Evolutionary conservation across 2,113 vertebrate species (phyloP), one percentile per base, ranked within the genome.

Genomic region (Eulemur rufifrons): DNA sequence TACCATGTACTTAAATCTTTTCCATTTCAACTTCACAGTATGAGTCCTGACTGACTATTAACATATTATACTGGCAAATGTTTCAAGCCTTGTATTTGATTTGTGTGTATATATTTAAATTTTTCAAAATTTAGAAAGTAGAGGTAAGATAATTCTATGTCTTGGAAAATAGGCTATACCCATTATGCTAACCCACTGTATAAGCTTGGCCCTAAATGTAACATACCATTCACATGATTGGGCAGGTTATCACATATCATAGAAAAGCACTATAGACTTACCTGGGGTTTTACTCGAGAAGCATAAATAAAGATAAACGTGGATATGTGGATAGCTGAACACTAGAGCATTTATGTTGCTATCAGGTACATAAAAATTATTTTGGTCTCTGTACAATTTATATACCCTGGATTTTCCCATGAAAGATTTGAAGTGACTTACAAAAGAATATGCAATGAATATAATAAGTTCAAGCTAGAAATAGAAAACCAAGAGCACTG

Each of bases 391-490:
- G 11, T 45, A 37, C 0, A 66, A 56, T 81, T 52, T 61, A 34
- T 92, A 37, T 8, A 21, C 20, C 29, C 14, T 95, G 9, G 27
- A 82, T 94, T 91, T 96, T 81, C 39, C 64, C 63, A 69, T 11
- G 20, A 76, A 73, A 85, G 42, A 69, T 59, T 73, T 78, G 37
- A 85, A 82, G 56, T 74, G 20, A 90, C 73, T 95, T 94, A 78
- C 7, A 45, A 64, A 91, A 87, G 14, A 86, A 85, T 61, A 11
- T 23, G 0, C 34, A 39, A n/a, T 82, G 50, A 82, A 66, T 59
- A 34, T 61, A 50, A 77, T 78, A 87, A 97, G 71, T 32, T 69
- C 1, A 0, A 92, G 45, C 77, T 94, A 63, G 56, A 97, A 94
- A 88, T 92, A 94, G 73, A 85, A 97, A 86, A 21, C 42, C 39